Evolutionary conservation across 2,888 invertebrate species (phyloP).

Genomic region (Polydrusus pterygomalis): DNA sequence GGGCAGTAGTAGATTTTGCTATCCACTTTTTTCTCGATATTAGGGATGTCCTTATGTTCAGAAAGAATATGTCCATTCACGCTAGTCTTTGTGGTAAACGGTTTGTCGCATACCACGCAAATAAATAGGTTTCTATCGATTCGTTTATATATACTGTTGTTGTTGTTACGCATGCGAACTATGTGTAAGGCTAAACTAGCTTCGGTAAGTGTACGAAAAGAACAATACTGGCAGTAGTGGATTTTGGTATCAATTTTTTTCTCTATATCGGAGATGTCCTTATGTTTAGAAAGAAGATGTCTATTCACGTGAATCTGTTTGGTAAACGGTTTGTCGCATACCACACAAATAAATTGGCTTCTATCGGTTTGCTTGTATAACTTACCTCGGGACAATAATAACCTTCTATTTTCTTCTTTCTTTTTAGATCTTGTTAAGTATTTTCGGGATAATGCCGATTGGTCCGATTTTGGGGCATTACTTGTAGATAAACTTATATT

Average conservation of each 20-base stretch:
- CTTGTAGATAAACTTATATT: background rate
- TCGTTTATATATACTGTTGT: background rate
- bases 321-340: background rate
- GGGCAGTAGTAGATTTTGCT: background rate
- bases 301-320: background rate
- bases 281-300: background rate
- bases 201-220: background rate
- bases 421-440: background rate
- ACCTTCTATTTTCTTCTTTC: no score
- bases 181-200: background rate
- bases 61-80: no score
- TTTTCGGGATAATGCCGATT: background rate
- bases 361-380: background rate
- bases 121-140: no score
- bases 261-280: background rate
- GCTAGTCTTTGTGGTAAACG: no score
- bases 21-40: background rate
- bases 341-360: background rate
- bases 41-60: no score
- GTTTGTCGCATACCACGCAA: no score
- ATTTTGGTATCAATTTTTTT: background rate
- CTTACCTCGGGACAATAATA: no score
- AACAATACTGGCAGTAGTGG: background rate
- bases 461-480: background rate
- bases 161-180: background rate